phyloP scores from a whole-genome alignment of 2,888 invertebrate species.

The Cyaniris semiargus region DNA sequence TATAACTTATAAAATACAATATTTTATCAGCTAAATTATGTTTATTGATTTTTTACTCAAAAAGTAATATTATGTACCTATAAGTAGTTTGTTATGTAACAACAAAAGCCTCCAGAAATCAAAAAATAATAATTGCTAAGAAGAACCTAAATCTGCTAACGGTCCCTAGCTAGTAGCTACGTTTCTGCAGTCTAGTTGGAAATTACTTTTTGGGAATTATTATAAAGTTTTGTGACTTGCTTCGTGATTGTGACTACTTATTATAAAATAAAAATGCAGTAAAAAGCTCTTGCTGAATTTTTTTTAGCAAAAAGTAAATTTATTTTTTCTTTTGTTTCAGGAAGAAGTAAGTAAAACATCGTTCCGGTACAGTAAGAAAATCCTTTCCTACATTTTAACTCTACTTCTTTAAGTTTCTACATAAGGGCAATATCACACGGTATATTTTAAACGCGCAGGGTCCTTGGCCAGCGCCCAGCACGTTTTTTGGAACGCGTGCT shows the following conservation, averaged over 20 bases:
- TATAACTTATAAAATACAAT: neutral
- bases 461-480: no score
- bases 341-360: conserved; percentile 79
- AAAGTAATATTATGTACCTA: no score
- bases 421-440: neutral
- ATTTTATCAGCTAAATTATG: neutral
- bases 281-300: neutral
- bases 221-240: no score
- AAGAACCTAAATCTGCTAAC: no score
- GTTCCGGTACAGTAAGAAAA: conserved; percentile 53
- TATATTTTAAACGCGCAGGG: neutral
- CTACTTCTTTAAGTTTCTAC: neutral
- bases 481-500: no score
- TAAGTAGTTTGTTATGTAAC: neutral
- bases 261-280: no score
- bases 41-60: neutral
- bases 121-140: no score
- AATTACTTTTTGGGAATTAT: no score
- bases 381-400: neutral
- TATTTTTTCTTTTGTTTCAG: conserved; percentile 75
- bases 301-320: conserved; percentile 20
- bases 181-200: no score
- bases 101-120: no score
- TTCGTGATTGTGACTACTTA: no score
- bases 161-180: no score